phyloP scores from a whole-genome alignment of 2,113 vertebrate species.

The Porphyrio hochstetteri region DNA sequence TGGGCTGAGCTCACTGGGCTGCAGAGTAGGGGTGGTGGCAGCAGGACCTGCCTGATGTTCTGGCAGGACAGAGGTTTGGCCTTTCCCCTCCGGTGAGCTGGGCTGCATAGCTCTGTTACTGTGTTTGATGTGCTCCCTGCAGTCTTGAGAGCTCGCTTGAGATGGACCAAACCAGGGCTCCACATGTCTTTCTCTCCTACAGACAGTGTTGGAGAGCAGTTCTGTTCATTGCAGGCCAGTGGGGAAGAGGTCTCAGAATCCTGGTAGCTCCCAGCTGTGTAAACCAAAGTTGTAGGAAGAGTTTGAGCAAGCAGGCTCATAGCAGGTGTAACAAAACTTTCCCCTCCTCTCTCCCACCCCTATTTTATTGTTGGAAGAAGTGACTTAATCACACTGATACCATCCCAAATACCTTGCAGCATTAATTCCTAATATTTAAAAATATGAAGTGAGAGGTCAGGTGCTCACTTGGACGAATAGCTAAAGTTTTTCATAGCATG shows the following conservation, averaged over 20 bases:
- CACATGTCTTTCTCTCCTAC: neutral
- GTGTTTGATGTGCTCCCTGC: accelerated
- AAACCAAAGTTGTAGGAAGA: neutral
- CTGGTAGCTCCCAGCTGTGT: neutral
- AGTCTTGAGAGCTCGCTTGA: neutral
- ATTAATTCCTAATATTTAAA: neutral
- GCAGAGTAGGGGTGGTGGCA: neutral
- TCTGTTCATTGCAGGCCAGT: neutral
- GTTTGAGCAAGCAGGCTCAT: neutral
- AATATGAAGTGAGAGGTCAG: neutral
- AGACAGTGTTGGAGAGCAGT: neutral
- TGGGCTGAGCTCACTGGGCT: neutral
- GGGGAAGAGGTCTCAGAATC: neutral
- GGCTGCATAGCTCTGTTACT: neutral
- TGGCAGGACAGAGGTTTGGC: neutral
- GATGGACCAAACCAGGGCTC: neutral
- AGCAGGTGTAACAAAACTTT: neutral
- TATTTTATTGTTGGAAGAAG: neutral
- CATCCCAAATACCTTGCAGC: neutral
- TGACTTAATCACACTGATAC: neutral
- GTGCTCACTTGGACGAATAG: neutral
- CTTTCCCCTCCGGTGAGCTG: neutral
- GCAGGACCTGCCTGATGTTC: neutral
- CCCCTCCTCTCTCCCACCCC: too few relatives aligned
- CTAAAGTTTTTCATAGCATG: neutral